Evolutionary conservation across 2,797 vertebrate species (phyloP).

Genomic region (Sylvilagus floridanus): DNA sequence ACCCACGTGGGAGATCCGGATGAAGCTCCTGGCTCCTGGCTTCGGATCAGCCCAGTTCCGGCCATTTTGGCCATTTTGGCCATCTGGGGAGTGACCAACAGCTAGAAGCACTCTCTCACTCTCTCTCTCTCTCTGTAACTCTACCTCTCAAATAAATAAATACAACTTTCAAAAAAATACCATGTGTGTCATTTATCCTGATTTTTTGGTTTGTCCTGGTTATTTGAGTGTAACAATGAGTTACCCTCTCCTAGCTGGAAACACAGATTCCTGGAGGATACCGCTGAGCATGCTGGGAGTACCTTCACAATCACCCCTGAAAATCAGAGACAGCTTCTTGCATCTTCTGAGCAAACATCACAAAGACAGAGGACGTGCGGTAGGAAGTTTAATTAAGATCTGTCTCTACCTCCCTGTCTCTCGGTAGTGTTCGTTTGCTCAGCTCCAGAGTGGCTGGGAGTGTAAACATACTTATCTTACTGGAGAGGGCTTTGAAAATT

Average conservation of each 20-base stretch:
- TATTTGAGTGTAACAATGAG: background rate
- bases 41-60: too few relatives aligned
- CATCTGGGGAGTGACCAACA: too few relatives aligned
- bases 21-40: too few relatives aligned
- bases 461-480: slow-evolving; percentile 37
- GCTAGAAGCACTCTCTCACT: too few relatives aligned
- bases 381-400: slow-evolving; percentile 39
- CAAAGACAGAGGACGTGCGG: background rate
- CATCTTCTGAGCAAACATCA: slow-evolving; percentile 30
- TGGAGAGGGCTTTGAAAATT: background rate
- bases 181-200: background rate
- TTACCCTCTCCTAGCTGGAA: background rate
- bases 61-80: too few relatives aligned
- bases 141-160: too few relatives aligned
- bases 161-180: too few relatives aligned
- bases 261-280: background rate
- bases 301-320: background rate
- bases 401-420: slow-evolving; percentile 15
- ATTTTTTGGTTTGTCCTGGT: background rate
- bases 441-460: background rate
- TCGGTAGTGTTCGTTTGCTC: slow-evolving; percentile 6
- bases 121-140: too few relatives aligned
- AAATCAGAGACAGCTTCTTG: slow-evolving; percentile 28
- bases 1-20: too few relatives aligned
- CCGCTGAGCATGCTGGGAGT: background rate